Percentiles rank a stretch among this genome's conserved stretches.
Evolutionary conservation across 2,888 invertebrate genomes (phyloP).

Genomic region (Erebia ligea): DNA sequence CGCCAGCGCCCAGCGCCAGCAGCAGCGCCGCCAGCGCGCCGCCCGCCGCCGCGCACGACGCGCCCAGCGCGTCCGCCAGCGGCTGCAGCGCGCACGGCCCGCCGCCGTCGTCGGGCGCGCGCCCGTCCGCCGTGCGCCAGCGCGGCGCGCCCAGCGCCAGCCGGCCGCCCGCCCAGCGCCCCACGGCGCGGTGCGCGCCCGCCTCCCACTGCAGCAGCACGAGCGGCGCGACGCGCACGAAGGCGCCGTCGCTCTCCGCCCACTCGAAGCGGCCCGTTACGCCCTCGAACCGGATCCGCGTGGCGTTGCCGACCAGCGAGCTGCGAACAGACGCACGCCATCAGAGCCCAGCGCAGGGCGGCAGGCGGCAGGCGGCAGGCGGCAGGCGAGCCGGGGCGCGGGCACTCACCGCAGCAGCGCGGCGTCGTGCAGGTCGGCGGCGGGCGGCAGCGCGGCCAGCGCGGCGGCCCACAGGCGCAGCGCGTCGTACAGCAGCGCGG

Average conservation of each 20-base stretch:
- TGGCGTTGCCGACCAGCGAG: slow-evolving; percentile 88
- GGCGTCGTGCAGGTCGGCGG: slow-evolving; percentile 59
- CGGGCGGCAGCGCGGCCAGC: slow-evolving; percentile 51
- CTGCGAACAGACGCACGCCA: slow-evolving; percentile 49
- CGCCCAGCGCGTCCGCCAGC: slow-evolving; percentile 86
- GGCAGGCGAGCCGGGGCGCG: slow-evolving; percentile 49
- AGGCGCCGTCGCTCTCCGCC: slow-evolving; percentile 43
- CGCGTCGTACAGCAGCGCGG: slow-evolving; percentile 68
- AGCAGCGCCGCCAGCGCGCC: slow-evolving; percentile 63
- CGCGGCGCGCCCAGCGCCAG: slow-evolving; percentile 85
- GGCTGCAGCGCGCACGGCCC: slow-evolving; percentile 86
- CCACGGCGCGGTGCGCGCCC: slow-evolving; percentile 80
- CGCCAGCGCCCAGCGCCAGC: slow-evolving; percentile 53
- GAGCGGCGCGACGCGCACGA: slow-evolving; percentile 46
- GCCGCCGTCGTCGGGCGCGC: slow-evolving; percentile 87
- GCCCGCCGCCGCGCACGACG: slow-evolving; percentile 89
- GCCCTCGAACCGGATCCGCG: slow-evolving; percentile 58
- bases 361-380: slow-evolving; percentile 83
- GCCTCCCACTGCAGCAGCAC: slow-evolving; percentile 85
- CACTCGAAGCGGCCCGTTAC: slow-evolving; percentile 65
- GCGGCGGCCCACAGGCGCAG: slow-evolving; percentile 63
- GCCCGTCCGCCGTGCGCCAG: slow-evolving; percentile 86
- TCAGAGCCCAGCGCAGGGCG: slow-evolving; percentile 38
- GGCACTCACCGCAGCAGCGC: slow-evolving; percentile 52
- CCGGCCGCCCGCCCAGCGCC: slow-evolving; percentile 90